phyloP scores from a whole-genome alignment of 2,888 invertebrate genomes.

The Microplitis manilae region DNA sequence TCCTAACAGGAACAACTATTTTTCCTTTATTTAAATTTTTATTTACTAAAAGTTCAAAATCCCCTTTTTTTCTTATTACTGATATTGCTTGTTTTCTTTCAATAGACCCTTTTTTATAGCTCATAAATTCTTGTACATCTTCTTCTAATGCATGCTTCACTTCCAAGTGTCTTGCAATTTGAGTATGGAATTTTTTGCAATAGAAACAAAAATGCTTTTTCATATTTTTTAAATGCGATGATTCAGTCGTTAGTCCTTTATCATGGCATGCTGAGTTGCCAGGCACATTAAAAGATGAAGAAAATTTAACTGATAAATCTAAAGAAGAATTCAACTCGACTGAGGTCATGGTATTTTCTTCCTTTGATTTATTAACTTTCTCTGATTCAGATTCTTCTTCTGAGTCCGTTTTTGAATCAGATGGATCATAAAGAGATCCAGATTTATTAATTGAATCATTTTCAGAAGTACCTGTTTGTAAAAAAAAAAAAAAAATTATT shows the following conservation, averaged over 20 bases:
- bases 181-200: constrained; percentile 41
- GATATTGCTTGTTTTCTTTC: constrained; percentile 38
- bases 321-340: too few relatives aligned
- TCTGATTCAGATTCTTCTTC: too few relatives aligned
- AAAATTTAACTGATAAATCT: too few relatives aligned
- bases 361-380: too few relatives aligned
- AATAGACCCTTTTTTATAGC: constrained; percentile 18
- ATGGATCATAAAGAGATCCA: too few relatives aligned
- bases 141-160: constrained; percentile 29
- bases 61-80: constrained; percentile 38
- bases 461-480: too few relatives aligned
- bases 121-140: constrained; percentile 37
- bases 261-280: constrained; percentile 20
- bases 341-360: too few relatives aligned
- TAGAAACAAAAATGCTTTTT: constrained; percentile 41
- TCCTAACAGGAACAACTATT: constrained; percentile 42
- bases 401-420: too few relatives aligned
- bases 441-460: too few relatives aligned
- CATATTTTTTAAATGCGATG: not conserved
- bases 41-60: constrained; percentile 38
- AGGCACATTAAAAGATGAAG: not conserved
- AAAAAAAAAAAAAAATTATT: too few relatives aligned
- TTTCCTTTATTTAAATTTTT: constrained; percentile 40
- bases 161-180: constrained; percentile 42
- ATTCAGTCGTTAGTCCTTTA: constrained; percentile 9